Evolutionary conservation across 2,888 invertebrate genomes (phyloP).

Genomic region (Drosophila prolongata): DNA sequence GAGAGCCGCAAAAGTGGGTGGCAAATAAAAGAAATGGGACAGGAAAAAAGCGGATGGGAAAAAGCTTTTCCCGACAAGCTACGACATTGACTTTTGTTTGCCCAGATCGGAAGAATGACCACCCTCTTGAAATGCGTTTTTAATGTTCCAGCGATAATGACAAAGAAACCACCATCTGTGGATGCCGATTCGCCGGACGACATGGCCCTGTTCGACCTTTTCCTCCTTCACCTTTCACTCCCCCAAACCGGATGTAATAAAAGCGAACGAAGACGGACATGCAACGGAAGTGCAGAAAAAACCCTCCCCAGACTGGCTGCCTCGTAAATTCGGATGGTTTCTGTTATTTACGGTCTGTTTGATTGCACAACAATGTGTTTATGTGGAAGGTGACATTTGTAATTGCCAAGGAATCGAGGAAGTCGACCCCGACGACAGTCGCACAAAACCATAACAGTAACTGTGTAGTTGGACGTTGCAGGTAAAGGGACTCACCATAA

Average conservation of each 20-base stretch:
- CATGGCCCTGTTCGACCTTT: conserved; percentile 21
- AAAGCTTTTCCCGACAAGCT: conserved; percentile 23
- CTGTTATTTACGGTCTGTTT: conserved; percentile 61
- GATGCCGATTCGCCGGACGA: conserved; percentile 6
- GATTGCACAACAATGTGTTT: conserved; percentile 68
- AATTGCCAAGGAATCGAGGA: conserved; percentile 48
- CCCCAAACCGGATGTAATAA: conserved; percentile 43
- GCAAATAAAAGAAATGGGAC: conserved; percentile 1
- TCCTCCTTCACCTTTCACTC: not conserved
- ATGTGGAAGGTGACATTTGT: conserved; percentile 54
- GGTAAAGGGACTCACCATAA: conserved; percentile 30
- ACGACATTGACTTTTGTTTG: conserved; percentile 10
- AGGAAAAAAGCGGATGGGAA: not conserved
- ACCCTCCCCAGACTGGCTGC: conserved; percentile 22
- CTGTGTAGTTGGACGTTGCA: conserved; percentile 4
- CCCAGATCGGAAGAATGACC: conserved; percentile 19
- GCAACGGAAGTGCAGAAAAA: conserved; percentile 69
- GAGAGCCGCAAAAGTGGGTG: conserved; percentile 3
- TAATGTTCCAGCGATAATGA: conserved; percentile 44
- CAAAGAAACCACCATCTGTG: conserved; percentile 19
- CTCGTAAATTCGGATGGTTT: conserved; percentile 45
- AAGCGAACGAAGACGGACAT: conserved; percentile 53
- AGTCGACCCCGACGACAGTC: conserved; percentile 32
- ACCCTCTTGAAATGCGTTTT: conserved; percentile 39
- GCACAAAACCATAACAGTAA: conserved; percentile 19